Percentiles rank a stretch among this genome's conserved stretches.
Evolutionary conservation across 2,113 vertebrate species (phyloP).

Genomic region (Pao palembangensis): DNA sequence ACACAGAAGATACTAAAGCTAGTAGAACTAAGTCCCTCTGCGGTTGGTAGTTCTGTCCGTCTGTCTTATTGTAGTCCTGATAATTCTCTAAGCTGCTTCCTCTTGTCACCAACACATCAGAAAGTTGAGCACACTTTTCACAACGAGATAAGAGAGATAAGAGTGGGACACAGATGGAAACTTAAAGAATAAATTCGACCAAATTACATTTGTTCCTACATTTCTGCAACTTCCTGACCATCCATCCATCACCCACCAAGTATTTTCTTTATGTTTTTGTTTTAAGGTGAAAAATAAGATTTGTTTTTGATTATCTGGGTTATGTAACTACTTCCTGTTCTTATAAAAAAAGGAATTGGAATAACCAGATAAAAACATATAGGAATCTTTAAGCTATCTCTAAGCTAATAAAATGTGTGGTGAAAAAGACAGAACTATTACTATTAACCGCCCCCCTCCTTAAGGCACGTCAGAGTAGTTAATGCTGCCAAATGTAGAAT

Average conservation of each 20-base stretch:
- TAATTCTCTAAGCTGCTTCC: conserved; percentile 71
- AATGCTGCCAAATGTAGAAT: not conserved
- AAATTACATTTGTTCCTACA: conserved; percentile 19
- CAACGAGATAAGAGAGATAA: conserved; percentile 26
- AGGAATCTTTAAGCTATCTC: not conserved
- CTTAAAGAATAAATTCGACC: conserved; percentile 27
- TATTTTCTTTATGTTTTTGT: conserved; percentile 3
- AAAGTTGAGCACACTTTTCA: conserved; percentile 64
- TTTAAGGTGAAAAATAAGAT: no score
- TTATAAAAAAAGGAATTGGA: no score
- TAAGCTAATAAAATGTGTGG: not conserved
- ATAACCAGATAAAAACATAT: no score
- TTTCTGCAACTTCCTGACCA: not conserved
- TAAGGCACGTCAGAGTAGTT: not conserved
- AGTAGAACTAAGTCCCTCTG: conserved; percentile 72
- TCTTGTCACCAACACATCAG: conserved; percentile 70
- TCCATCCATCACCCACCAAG: not conserved
- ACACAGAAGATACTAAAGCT: conserved; percentile 61
- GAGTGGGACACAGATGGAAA: conserved; percentile 39
- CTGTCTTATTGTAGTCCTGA: conserved; percentile 66
- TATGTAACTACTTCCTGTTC: no score
- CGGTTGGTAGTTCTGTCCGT: conserved; percentile 63
- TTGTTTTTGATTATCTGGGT: no score
- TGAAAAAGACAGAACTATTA: not conserved
- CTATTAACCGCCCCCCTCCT: no score